Evolutionary conservation across 2,888 invertebrate genomes (phyloP).

Genomic region (Neoitamus cyanurus): DNA sequence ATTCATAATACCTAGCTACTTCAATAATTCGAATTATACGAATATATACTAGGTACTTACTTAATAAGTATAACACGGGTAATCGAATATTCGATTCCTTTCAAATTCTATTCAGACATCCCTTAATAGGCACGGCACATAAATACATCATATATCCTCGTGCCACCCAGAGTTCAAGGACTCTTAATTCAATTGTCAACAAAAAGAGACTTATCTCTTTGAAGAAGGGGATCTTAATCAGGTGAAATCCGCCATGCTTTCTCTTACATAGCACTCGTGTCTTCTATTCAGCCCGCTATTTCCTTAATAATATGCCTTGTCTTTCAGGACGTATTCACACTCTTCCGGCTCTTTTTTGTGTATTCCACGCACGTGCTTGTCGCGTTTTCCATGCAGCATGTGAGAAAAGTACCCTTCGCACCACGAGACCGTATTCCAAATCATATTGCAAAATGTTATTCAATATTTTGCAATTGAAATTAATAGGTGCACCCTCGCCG

Average conservation of each 20-base stretch:
- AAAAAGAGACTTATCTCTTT: background rate
- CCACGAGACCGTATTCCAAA: background rate
- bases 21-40: too few species aligned
- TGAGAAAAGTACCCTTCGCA: background rate
- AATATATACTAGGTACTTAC: too few species aligned
- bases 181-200: background rate
- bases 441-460: background rate
- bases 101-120: too few species aligned
- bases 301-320: background rate
- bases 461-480: background rate
- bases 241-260: background rate
- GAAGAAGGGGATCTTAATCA: background rate
- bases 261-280: background rate
- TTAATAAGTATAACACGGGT: too few species aligned
- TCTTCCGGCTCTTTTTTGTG: background rate
- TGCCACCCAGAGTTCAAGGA: background rate
- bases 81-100: too few species aligned
- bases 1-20: too few species aligned
- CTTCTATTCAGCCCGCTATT: background rate
- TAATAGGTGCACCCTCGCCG: background rate
- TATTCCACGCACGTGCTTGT: background rate
- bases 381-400: background rate
- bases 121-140: background rate
- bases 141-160: too few species aligned
- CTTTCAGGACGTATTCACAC: background rate